phyloP scores from a whole-genome alignment of 2,113 vertebrate species.

The Bufo bufo region DNA sequence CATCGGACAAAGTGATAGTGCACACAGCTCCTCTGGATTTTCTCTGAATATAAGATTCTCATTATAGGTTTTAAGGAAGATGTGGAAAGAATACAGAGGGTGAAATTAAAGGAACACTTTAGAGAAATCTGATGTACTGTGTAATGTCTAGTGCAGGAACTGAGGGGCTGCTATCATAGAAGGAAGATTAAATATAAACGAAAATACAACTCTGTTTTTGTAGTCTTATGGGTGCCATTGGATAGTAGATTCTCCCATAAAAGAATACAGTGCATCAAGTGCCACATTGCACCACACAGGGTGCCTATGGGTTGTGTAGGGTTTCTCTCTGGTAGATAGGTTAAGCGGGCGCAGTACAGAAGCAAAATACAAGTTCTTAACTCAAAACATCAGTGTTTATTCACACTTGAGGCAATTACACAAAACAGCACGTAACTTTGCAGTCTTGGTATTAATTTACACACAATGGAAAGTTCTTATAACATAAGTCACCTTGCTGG shows the following conservation, averaged over 20 bases:
- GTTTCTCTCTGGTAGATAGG: no score
- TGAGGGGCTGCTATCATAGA: neutral
- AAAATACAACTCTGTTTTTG: neutral
- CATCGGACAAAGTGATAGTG: neutral
- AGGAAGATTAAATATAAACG: neutral
- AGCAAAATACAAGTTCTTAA: no score
- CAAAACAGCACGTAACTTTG: no score
- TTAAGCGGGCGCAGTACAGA: no score
- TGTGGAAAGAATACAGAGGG: constrained; percentile 20
- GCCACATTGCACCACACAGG: neutral
- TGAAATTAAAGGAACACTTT: neutral
- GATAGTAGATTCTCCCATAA: neutral
- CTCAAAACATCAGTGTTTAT: no score
- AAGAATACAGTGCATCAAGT: neutral
- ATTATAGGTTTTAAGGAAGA: neutral
- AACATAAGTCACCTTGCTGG: no score
- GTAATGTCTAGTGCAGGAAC: no score
- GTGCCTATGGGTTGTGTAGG: neutral
- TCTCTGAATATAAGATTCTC: constrained; percentile 1
- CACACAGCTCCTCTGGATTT: neutral
- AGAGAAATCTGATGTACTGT: neutral
- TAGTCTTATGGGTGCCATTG: no score
- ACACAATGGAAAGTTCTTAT: no score
- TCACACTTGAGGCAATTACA: no score
- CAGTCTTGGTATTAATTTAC: no score